Percentiles rank a stretch among this genome's conserved stretches.
Conservation (phyloP, 92 coral and sea anemone genomes). For the Diadumene lineata region DNA sequence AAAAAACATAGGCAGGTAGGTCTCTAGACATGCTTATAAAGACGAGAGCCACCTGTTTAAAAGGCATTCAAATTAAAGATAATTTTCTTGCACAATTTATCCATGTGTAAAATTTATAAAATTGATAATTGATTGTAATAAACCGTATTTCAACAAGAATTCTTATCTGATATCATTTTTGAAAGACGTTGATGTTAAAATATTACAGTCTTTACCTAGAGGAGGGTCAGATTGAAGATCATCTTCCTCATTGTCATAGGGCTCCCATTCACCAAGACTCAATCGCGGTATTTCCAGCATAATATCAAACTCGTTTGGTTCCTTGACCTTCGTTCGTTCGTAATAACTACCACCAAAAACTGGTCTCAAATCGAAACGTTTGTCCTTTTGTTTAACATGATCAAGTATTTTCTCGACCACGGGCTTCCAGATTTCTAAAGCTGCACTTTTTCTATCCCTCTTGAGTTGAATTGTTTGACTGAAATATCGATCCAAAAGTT, state of each 20-base stretch:
- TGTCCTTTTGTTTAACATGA: constrained; percentile 29
- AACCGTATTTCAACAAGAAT: too few relatives aligned
- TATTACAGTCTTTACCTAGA: constrained; percentile 30
- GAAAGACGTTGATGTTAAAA: not conserved
- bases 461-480: constrained; percentile 19
- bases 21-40: too few relatives aligned
- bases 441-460: constrained; percentile 19
- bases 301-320: constrained; percentile 73
- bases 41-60: too few relatives aligned
- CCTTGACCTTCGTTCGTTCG: constrained; percentile 61
- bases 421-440: constrained; percentile 50
- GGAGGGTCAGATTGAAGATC: constrained; percentile 33
- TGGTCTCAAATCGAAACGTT: constrained; percentile 24
- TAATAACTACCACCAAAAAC: constrained; percentile 57
- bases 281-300: constrained; percentile 55
- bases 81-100: too few relatives aligned
- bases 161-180: not conserved
- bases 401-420: constrained; percentile 35
- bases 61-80: too few relatives aligned
- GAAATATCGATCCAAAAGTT: constrained; percentile 39
- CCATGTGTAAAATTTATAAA: too few relatives aligned
- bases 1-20: too few relatives aligned
- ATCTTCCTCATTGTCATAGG: constrained; percentile 26
- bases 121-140: too few relatives aligned
- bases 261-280: constrained; percentile 24